phyloP scores from a whole-genome alignment of 2,113 vertebrate genomes.

The Dipodomys stephensi region DNA sequence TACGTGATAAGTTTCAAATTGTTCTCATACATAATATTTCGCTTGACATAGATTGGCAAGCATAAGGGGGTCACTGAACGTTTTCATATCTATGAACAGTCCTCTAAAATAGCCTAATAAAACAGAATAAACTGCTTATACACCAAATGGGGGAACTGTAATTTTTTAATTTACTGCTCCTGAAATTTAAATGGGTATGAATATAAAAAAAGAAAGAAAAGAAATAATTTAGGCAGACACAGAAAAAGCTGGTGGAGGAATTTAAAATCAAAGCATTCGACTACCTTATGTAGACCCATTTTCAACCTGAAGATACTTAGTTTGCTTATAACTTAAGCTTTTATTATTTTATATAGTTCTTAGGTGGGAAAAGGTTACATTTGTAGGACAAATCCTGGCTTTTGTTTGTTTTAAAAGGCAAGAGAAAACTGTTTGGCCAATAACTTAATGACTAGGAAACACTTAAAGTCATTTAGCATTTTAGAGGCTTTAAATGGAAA shows the following conservation, averaged over 20 bases:
- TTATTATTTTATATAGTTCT: constrained; percentile 40
- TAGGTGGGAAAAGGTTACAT: background rate
- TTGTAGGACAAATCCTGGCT: constrained; percentile 42
- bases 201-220: constrained; percentile 60
- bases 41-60: background rate
- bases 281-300: constrained; percentile 11
- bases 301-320: constrained; percentile 24
- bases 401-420: constrained; percentile 63
- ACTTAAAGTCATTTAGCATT: constrained; percentile 51
- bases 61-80: background rate
- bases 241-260: constrained; percentile 58
- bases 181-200: constrained; percentile 22
- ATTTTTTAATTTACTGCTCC: constrained; percentile 22
- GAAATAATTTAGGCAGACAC: constrained; percentile 43
- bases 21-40: background rate
- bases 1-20: background rate
- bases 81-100: constrained; percentile 44
- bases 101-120: constrained; percentile 12
- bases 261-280: background rate
- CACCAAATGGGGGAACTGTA: background rate
- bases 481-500: constrained; percentile 58
- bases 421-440: constrained; percentile 60
- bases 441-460: constrained; percentile 41
- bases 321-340: constrained; percentile 44
- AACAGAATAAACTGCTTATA: background rate